Evolutionary conservation across 2,888 invertebrate species (phyloP).

Genomic region (Syritta pipiens): DNA sequence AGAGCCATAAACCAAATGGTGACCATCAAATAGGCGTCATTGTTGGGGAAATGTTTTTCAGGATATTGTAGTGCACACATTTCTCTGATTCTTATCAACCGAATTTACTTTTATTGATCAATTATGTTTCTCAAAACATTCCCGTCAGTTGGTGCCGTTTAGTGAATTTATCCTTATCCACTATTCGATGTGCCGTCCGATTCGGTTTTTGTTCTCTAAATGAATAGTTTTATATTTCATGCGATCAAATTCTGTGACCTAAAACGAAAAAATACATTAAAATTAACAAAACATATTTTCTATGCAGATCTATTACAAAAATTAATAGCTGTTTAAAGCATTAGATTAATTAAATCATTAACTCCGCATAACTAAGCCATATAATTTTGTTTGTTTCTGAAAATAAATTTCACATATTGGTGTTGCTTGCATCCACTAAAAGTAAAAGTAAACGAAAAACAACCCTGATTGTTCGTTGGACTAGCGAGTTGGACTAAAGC

Average conservation of each 20-base stretch:
- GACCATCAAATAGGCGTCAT: constrained; percentile 62
- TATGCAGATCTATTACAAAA: constrained; percentile 61
- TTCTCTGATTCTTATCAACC: constrained; percentile 58
- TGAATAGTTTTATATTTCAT: constrained; percentile 56
- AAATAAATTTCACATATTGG: no score
- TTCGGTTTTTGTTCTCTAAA: no score
- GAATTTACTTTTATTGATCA: constrained; percentile 53
- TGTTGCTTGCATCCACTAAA: no score
- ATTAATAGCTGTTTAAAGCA: constrained; percentile 68
- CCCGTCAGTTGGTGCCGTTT: constrained; percentile 35
- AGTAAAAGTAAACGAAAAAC: no score
- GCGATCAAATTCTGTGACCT: constrained; percentile 49
- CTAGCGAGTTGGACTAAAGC: no score
- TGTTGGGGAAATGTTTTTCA: constrained; percentile 49
- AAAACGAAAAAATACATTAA: constrained; percentile 23
- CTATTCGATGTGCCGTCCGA: no score
- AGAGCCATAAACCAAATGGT: constrained; percentile 65
- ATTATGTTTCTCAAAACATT: constrained; percentile 33
- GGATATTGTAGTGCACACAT: constrained; percentile 56
- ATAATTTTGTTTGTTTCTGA: no score
- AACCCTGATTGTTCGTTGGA: no score
- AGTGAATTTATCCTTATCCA: constrained; percentile 48
- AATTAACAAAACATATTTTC: constrained; percentile 17
- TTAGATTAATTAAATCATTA: no score
- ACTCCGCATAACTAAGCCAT: no score